Base-by-base conservation (phyloP, 1,140 invertebrate species). In the Dinothrombium tinctorium region DNA sequence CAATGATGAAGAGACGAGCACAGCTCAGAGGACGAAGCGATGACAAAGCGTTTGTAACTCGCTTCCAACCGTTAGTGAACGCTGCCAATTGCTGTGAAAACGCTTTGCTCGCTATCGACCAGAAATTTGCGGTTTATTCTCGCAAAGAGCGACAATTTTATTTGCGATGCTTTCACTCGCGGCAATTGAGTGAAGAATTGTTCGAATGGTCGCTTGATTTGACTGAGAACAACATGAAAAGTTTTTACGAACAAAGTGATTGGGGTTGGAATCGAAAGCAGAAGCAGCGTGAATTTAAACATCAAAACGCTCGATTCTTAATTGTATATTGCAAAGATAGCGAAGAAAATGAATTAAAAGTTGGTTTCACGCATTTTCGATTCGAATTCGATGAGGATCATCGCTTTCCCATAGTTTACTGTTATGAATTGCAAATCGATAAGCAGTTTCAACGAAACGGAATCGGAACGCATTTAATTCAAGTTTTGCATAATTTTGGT, bases 191-290 rank as follows among this genome's bases (percentile, higher is more conserved):
- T 14, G 17, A 40, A 14, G 40, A 44, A 25, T 15, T 28, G 1
- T 32, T 41, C 3, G 20, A 51, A 31, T 42, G 39, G 36, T 38
- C 53, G 15, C 43, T 54, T 21, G 19, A 50, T 42, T 36, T 55
- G 19, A 45, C 48, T 2, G 41, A 48, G 47, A 20, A 22, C 7
- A 55, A 52, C 37, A 55, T 54, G 53, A 28, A 48, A 37, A 5
- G 35, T 3, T 38, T 46, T 15, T 54, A 54, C 42, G 44, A 51
- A 20, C 21, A 45, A 23, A 49, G 40, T 36, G 41, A 42, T 26
- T 54, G 51, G 51, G 51, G 51, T 12, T 54, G 53, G 53, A 46
- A 51, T 41, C 40, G 41, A 20, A 17, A 20, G 24, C 19, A 35
- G n/a, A 54, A 54, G 33, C 17, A 42, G 22, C 33, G 45, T 15